These are phyloP conservation scores for Calephelis virginiensis DNA, from an alignment of 1,140 invertebrate genomes.

Conservation along the genomic window DNA sequence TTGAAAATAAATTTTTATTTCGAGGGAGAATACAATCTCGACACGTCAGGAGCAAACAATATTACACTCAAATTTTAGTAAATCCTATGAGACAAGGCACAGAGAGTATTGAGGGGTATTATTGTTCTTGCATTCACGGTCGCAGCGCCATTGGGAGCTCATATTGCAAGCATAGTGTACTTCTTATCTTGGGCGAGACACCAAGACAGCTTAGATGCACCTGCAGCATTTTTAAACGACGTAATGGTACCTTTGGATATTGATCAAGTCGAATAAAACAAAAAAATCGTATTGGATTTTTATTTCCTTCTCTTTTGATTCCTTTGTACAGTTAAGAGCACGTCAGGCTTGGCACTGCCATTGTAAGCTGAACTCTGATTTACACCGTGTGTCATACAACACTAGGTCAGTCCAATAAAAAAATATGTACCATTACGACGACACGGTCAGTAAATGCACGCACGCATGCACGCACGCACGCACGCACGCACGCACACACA, in stretches of 20 bases:
- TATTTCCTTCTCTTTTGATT: neutral
- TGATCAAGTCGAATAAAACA: constrained; percentile 2
- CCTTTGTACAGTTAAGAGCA: constrained; percentile 1
- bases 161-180: neutral
- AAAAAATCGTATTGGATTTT: constrained; percentile 1
- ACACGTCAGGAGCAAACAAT: too few species aligned
- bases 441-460: too few species aligned
- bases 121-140: neutral
- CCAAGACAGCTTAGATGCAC: neutral
- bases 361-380: neutral
- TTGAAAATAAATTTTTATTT: neutral
- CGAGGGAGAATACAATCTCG: neutral
- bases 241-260: constrained; percentile 2
- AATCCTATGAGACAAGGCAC: neutral
- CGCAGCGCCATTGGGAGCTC: neutral
- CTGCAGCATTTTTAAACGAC: constrained; percentile 1
- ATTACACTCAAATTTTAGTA: neutral
- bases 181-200: constrained; percentile 1
- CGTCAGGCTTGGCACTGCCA: neutral
- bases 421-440: too few species aligned
- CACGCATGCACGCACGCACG: too few species aligned
- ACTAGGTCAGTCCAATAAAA: neutral
- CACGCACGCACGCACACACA: too few species aligned
- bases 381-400: neutral
- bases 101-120: constrained; percentile 1